phyloP scores from a whole-genome alignment of 2,888 invertebrate species.

The Drosophila birchii region DNA sequence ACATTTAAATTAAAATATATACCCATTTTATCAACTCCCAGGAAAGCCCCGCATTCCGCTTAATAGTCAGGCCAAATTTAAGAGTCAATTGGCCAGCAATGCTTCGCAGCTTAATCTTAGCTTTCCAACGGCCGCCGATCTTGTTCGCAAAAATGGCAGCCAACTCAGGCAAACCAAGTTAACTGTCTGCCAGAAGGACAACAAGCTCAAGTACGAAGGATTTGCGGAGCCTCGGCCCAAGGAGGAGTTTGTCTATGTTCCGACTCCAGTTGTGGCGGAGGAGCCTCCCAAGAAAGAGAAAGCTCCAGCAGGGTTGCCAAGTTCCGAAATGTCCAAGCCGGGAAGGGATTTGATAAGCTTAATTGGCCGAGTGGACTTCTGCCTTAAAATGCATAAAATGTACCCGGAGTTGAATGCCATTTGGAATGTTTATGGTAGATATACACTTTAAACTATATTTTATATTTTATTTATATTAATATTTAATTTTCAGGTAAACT shows the following conservation, averaged over 20 bases:
- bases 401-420: conserved; percentile 70
- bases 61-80: conserved; percentile 56
- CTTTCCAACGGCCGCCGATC: conserved; percentile 67
- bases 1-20: neutral
- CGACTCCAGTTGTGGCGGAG: conserved; percentile 20
- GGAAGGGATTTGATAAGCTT: conserved; percentile 66
- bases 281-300: conserved; percentile 39
- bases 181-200: conserved; percentile 54
- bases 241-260: conserved; percentile 45
- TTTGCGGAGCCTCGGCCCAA: conserved; percentile 57
- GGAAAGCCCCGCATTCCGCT: conserved; percentile 16
- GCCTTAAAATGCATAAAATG: conserved; percentile 71
- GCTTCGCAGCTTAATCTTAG: conserved; percentile 43
- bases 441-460: no score
- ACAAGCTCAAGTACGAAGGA: conserved; percentile 59
- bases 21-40: neutral
- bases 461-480: no score
- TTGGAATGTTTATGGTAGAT: conserved; percentile 82
- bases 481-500: conserved; percentile 78
- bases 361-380: conserved; percentile 79
- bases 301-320: conserved; percentile 34
- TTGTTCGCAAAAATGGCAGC: conserved; percentile 58
- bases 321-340: conserved; percentile 41
- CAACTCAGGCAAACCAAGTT: conserved; percentile 76
- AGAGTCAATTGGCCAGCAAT: conserved; percentile 26